Evolutionary conservation across 2,113 vertebrate genomes (phyloP).

Genomic region (Pygoscelis adeliae): DNA sequence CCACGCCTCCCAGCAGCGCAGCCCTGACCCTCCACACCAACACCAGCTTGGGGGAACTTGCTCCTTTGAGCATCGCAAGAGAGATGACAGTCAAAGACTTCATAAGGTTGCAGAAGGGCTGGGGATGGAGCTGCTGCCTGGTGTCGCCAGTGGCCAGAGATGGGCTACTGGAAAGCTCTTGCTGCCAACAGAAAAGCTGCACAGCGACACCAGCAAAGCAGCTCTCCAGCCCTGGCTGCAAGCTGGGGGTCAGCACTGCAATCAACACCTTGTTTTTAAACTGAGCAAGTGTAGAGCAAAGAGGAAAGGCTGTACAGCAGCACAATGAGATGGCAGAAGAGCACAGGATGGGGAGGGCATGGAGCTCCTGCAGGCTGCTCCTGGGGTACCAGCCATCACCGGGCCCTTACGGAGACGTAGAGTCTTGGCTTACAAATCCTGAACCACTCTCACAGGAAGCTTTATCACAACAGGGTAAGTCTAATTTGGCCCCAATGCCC

Average conservation of each 20-base stretch:
- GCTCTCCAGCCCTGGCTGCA: background rate
- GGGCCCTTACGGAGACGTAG: fast-evolving
- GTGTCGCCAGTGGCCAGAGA: fast-evolving
- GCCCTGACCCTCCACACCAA: background rate
- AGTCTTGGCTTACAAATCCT: background rate
- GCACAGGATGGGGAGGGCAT: fast-evolving
- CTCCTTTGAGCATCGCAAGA: fast-evolving
- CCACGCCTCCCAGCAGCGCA: background rate
- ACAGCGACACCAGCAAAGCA: background rate
- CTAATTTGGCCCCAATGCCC: background rate
- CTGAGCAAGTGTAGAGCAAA: background rate
- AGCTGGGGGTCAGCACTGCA: background rate
- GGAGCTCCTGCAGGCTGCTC: background rate
- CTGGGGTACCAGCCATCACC: fast-evolving
- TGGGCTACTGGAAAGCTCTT: background rate
- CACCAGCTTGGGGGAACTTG: background rate
- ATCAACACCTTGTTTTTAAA: background rate
- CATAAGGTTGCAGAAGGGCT: background rate
- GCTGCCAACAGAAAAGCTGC: background rate
- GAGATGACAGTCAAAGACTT: background rate
- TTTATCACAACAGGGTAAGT: background rate
- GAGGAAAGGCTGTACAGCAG: background rate
- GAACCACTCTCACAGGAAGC: background rate
- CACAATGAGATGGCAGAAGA: fast-evolving
- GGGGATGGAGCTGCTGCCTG: background rate